A percentile compares a stretch with the other conserved stretches of the same genome.
Evolutionary conservation across 1,140 invertebrate species (phyloP).

Genomic region (Ganaspis sp.): DNA sequence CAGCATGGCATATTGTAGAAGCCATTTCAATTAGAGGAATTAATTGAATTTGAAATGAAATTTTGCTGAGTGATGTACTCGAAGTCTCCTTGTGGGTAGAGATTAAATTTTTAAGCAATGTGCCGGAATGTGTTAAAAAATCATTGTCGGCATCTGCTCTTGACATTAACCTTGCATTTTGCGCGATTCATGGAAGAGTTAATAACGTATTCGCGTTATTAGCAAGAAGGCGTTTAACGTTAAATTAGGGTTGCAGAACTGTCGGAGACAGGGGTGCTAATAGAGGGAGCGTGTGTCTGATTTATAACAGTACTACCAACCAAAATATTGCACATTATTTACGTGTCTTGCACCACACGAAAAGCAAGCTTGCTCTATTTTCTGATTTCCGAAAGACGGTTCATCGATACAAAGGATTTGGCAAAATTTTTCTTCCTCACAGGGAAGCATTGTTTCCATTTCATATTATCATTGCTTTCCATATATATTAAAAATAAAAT

Average conservation of each 20-base stretch:
- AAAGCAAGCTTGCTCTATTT: too few species aligned
- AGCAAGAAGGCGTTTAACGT: slow-evolving; percentile 65
- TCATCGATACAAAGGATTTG: too few species aligned
- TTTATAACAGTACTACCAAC: slow-evolving; percentile 62
- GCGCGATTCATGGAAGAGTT: slow-evolving; percentile 35
- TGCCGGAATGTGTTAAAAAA: background rate
- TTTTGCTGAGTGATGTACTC: too few species aligned
- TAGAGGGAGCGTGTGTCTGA: slow-evolving; percentile 69
- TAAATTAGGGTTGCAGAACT: slow-evolving; percentile 66
- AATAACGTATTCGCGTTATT: slow-evolving; percentile 58
- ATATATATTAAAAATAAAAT: too few species aligned
- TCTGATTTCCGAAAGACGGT: too few species aligned
- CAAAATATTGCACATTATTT: slow-evolving; percentile 31
- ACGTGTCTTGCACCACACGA: background rate
- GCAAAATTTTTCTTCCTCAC: too few species aligned
- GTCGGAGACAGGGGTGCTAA: slow-evolving; percentile 66
- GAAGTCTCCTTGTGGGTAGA: background rate
- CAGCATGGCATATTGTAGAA: too few species aligned
- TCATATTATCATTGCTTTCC: too few species aligned
- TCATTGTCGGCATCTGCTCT: background rate
- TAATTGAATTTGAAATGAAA: too few species aligned
- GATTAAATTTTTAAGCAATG: background rate
- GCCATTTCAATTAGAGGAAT: too few species aligned
- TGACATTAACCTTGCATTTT: background rate
- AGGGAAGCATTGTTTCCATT: too few species aligned